Percentiles rank a stretch among this genome's conserved stretches.
These are phyloP conservation scores for Bibio marci DNA, from an alignment of 2,888 invertebrate species.

Conservation along the genomic window DNA sequence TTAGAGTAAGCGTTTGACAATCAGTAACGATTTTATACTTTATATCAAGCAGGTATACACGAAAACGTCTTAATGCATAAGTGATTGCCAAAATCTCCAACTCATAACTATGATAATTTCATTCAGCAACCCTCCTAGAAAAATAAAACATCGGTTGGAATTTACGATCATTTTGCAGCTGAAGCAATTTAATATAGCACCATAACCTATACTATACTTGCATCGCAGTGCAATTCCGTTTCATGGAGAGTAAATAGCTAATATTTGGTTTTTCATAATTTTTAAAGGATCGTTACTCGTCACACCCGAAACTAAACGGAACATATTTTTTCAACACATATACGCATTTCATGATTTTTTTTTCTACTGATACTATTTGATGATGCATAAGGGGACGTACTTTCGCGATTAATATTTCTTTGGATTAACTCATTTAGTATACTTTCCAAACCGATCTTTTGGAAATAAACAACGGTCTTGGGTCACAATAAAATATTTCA, in stretches of 20 bases:
- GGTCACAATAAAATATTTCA: too few species aligned
- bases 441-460: too few species aligned
- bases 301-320: constrained; percentile 11
- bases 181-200: constrained; percentile 15
- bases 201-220: constrained; percentile 13
- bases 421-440: too few species aligned
- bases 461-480: too few species aligned
- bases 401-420: too few species aligned
- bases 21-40: constrained; percentile 17
- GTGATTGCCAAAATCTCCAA: constrained; percentile 7
- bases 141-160: constrained; percentile 17
- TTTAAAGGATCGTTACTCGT: too few species aligned
- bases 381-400: too few species aligned
- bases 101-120: constrained; percentile 16
- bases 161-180: constrained; percentile 9
- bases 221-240: constrained; percentile 10
- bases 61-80: constrained; percentile 12
- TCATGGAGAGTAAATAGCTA: constrained; percentile 12
- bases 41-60: constrained; percentile 13
- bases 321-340: constrained; percentile 13
- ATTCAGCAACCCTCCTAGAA: constrained; percentile 14
- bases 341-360: constrained; percentile 10
- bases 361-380: constrained; percentile 9
- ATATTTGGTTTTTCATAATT: constrained; percentile 9
- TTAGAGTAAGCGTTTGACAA: constrained; percentile 12